Conservation (phyloP, 2,113 vertebrate species). For the Chrysemys picta region DNA sequence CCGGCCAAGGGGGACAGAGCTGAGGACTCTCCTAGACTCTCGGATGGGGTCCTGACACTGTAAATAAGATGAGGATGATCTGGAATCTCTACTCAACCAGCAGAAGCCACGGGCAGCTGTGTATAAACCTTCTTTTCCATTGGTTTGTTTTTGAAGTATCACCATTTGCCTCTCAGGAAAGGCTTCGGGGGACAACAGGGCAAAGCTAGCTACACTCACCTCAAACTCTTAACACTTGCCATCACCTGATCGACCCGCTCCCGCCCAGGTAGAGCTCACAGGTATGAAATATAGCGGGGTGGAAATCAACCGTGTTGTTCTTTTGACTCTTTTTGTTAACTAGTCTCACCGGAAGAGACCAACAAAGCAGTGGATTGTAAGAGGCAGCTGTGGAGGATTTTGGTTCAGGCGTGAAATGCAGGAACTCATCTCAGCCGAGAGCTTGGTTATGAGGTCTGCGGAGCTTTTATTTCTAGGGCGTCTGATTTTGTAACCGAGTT, state of each 20-base stretch:
- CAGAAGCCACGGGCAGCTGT: not conserved
- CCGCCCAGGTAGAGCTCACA: not conserved
- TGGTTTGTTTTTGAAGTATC: not conserved
- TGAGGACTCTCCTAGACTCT: not conserved
- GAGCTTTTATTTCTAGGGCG: not conserved
- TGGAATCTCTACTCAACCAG: not conserved
- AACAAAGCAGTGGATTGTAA: not conserved
- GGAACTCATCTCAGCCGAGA: not conserved
- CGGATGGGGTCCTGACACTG: conserved; percentile 63
- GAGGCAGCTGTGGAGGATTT: not conserved
- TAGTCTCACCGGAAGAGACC: not conserved
- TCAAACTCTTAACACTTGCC: not conserved
- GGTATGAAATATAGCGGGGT: not conserved
- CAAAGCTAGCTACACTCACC: not conserved
- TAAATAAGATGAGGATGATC: conserved; percentile 49
- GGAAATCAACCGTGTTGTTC: not conserved
- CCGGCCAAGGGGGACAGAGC: not conserved
- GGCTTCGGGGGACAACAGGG: not conserved
- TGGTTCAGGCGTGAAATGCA: not conserved
- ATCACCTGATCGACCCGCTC: not conserved
- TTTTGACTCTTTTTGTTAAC: not conserved
- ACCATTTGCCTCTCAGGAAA: conserved; percentile 13
- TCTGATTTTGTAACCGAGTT: not conserved
- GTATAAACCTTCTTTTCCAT: not conserved
- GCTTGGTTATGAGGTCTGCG: not conserved